phyloP scores from a whole-genome alignment of 2,888 invertebrate species.

The Synergus laeviventris region DNA sequence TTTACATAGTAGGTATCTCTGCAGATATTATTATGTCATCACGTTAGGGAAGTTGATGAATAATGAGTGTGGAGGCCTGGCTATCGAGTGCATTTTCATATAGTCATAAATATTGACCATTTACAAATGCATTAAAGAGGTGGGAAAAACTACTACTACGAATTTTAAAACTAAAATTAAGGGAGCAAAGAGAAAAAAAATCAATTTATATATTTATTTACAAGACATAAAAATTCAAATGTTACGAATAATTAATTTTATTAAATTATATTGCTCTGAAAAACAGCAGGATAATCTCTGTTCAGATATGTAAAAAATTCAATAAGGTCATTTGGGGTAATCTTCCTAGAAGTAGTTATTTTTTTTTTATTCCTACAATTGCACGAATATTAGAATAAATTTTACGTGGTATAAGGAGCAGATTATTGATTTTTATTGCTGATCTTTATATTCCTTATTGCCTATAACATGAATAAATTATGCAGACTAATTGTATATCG shows the following conservation, averaged over 20 bases:
- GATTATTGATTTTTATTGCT: constrained; percentile 20
- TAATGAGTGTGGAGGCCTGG: background rate
- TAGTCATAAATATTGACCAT: background rate
- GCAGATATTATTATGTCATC: no score
- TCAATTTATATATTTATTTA: no score
- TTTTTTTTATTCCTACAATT: constrained; percentile 1
- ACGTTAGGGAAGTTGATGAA: background rate
- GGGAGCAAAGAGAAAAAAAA: no score
- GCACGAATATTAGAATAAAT: constrained; percentile 2
- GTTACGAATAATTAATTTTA: background rate
- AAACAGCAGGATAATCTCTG: background rate
- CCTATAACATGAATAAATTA: background rate
- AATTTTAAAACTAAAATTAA: no score
- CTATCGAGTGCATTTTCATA: background rate
- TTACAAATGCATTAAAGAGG: no score
- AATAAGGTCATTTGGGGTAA: background rate
- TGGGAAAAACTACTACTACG: no score
- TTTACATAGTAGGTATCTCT: no score
- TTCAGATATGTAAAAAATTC: background rate
- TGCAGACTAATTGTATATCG: background rate
- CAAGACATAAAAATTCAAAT: no score
- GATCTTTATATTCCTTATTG: constrained; percentile 7
- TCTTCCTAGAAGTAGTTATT: constrained; percentile 25
- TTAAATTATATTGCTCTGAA: background rate
- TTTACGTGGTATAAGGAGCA: background rate